Evolutionary conservation across 2,888 invertebrate species (phyloP), one percentile per base, ranked within the genome.

Genomic region (Liposcelis brunnea): DNA sequence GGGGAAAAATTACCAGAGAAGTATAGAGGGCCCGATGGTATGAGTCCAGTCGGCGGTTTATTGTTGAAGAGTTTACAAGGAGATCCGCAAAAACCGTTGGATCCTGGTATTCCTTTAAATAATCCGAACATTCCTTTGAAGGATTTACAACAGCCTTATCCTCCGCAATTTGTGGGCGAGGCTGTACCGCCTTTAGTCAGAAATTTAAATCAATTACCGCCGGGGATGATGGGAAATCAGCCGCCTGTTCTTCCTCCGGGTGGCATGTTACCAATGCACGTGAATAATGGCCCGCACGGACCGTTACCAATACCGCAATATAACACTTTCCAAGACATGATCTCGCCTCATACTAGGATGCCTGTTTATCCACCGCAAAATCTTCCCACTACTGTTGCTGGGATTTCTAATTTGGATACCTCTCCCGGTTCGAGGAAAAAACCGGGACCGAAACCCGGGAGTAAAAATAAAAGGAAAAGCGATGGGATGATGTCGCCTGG

Each of bases 391-490:
- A 14, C 35, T 5, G 35, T 35, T 6, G 15, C 35, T 10, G 35
- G 35, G 4, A 35, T 16, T 15, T 16, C 35, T 4, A 35, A 35
- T 16, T 21, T 21, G 7, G 19, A 40, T 7, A 18, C 40, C 6
- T 16, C 35, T 16, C 19, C 19, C 11, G 21, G 16, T 16, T 18
- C 16, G 40, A 16, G 40, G 15, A 40, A 19, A 19, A 40, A 40
- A 19, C 62, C 62, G 3, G 62, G 62, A 0, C 62, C 62, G 1
- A 62, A 63, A 46, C 62, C 63, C 1, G 62, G 63, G 1, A 61
- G 60, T 43, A 62, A 46, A 19, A 40, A 6, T 11, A 40, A 40
- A 21, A 40, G 21, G 40, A 40, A 40, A 19, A 40, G 19, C 19
- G 40, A 40, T 7, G 40, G 21, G 6, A 26, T 26, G 26, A 26